Conservation (phyloP, 2,888 invertebrate species). For the Drosophila silvestris region DNA sequence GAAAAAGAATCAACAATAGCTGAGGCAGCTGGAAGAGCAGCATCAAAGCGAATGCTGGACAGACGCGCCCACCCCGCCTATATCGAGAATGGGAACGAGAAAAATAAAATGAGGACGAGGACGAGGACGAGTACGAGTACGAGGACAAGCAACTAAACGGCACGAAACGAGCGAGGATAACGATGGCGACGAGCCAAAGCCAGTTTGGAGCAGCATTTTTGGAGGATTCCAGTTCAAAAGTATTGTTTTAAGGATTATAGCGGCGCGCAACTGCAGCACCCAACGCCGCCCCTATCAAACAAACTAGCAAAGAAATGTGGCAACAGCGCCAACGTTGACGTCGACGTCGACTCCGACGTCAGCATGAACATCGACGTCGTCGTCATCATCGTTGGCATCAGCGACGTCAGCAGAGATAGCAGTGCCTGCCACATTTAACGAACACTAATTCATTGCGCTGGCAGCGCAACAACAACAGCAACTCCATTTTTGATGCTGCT, state of each 20-base stretch:
- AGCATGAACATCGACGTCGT: constrained; percentile 2
- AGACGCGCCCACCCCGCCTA: constrained; percentile 38
- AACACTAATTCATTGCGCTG: constrained; percentile 82
- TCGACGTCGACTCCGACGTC: constrained; percentile 9
- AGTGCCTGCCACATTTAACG: constrained; percentile 75
- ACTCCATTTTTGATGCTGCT: constrained; percentile 66
- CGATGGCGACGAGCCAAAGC: constrained; percentile 42
- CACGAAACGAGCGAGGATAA: constrained; percentile 48
- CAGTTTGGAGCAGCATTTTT: constrained; percentile 51
- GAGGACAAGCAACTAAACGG: constrained; percentile 48
- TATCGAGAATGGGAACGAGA: constrained; percentile 4
- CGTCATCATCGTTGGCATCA: constrained; percentile 18
- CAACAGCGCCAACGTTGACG: constrained; percentile 61
- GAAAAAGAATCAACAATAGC: constrained; percentile 44
- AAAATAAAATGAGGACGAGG: neutral
- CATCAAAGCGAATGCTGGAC: constrained; percentile 47
- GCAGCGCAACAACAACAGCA: constrained; percentile 49
- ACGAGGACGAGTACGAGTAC: neutral
- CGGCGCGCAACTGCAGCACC: constrained; percentile 43
- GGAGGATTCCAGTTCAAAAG: constrained; percentile 62
- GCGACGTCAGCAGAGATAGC: constrained; percentile 32
- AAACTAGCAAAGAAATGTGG: constrained; percentile 62
- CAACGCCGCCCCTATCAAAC: constrained; percentile 33
- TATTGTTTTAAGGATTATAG: constrained; percentile 75
- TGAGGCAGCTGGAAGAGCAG: constrained; percentile 30